Evolutionary conservation across 2,113 vertebrate species (phyloP).

Genomic region (Gavia stellata): DNA sequence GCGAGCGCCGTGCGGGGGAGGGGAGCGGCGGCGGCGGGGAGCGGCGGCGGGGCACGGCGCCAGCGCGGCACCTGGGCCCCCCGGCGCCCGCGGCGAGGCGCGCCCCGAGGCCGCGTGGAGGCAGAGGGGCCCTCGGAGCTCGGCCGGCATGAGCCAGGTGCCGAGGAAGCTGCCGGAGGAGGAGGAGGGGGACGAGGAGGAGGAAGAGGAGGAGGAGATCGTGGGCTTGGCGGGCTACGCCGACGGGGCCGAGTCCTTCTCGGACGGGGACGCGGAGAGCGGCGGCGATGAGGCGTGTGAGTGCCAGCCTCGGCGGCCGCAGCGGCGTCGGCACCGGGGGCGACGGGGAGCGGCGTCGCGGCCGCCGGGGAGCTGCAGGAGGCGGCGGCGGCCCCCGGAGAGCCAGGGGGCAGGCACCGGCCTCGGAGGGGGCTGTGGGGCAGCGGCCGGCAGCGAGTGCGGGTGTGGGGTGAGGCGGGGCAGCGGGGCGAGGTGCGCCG

Average conservation of each 20-base stretch:
- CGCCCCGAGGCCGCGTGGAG: not conserved
- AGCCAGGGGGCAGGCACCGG: not conserved
- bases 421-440: not conserved
- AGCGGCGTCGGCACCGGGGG: not conserved
- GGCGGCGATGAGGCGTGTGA: slow-evolving; percentile 72
- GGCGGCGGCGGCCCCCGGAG: not conserved
- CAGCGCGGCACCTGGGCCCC: not conserved
- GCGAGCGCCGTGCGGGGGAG: slow-evolving; percentile 17
- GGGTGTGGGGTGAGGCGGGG: too few relatives aligned
- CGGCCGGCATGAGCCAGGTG: slow-evolving; percentile 70
- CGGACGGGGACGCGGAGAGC: slow-evolving; percentile 69
- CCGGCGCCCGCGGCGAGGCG: not conserved
- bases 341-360: not conserved
- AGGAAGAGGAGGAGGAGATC: slow-evolving; percentile 69
- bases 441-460: not conserved
- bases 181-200: slow-evolving; percentile 62
- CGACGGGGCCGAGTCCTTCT: slow-evolving; percentile 66
- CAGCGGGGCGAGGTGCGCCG: not conserved
- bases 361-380: not conserved
- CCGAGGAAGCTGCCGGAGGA: slow-evolving; percentile 55
- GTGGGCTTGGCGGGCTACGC: slow-evolving; percentile 70
- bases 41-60: not conserved
- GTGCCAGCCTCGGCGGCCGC: not conserved
- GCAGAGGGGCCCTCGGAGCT: not conserved
- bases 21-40: not conserved